phyloP scores from a whole-genome alignment of 2,797 vertebrate genomes.

The Coluber constrictor region DNA sequence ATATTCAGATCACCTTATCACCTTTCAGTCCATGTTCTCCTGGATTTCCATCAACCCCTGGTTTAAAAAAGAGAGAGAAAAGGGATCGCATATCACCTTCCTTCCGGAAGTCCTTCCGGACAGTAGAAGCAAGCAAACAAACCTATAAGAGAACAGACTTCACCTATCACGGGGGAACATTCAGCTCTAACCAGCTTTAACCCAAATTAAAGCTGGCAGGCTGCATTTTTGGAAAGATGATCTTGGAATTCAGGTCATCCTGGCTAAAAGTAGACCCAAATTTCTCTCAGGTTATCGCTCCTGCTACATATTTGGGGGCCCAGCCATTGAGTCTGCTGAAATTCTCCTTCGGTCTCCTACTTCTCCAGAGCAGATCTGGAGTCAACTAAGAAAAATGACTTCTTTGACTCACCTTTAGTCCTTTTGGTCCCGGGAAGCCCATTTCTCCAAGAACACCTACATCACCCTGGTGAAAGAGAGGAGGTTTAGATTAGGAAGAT shows the following conservation, averaged over 20 bases:
- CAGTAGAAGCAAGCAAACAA: background rate
- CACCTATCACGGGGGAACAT: background rate
- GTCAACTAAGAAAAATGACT: background rate
- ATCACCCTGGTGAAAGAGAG: slow-evolving; percentile 79
- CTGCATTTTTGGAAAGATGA: background rate
- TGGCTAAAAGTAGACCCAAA: background rate
- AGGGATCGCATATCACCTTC: background rate
- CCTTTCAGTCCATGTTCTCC: slow-evolving; percentile 99
- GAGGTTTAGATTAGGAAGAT: background rate
- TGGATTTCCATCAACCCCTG: slow-evolving; percentile 93
- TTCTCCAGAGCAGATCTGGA: background rate
- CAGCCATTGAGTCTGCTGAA: background rate
- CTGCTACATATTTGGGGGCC: too few species aligned
- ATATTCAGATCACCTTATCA: slow-evolving; percentile 96
- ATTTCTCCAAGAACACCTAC: slow-evolving; percentile 86
- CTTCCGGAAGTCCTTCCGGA: background rate
- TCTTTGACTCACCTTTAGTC: slow-evolving; percentile 86
- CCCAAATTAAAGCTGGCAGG: background rate
- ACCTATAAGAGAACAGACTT: background rate
- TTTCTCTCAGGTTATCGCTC: background rate
- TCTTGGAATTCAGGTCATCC: background rate
- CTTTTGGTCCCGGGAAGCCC: slow-evolving; percentile 87
- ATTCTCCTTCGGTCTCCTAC: background rate
- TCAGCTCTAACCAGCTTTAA: background rate
- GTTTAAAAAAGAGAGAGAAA: slow-evolving; percentile 4